A percentile compares a stretch with the other conserved stretches of the same genome.
Conservation (phyloP, 2,888 invertebrate species). For the Lydus trimaculatus region DNA sequence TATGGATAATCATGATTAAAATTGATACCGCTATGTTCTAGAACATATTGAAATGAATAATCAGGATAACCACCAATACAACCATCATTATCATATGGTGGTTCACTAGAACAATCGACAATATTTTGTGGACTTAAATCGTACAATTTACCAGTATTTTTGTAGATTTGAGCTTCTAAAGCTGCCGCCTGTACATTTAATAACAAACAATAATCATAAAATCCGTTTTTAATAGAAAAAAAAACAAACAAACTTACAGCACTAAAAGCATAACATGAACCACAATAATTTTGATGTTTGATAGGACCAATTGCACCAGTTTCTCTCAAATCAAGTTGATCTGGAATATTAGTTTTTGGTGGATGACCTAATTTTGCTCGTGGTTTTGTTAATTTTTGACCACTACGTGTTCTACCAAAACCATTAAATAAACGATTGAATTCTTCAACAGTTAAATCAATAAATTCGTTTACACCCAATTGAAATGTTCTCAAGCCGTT, state of each 20-base stretch:
- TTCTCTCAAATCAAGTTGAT: constrained; percentile 44
- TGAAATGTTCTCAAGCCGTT: constrained; percentile 5
- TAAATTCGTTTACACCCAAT: background rate
- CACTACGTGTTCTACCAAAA: constrained; percentile 6
- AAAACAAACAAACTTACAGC: constrained; percentile 39
- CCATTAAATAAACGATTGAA: constrained; percentile 13
- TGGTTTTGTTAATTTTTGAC: constrained; percentile 4
- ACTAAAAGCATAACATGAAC: constrained; percentile 48
- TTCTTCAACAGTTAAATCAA: constrained; percentile 8
- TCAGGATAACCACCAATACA: constrained; percentile 64
- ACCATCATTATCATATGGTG: constrained; percentile 60
- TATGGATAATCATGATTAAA: constrained; percentile 65
- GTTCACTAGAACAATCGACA: constrained; percentile 60
- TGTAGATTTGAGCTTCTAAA: constrained; percentile 62
- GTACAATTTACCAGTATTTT: constrained; percentile 61
- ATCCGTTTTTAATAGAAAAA: background rate
- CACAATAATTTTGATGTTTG: too few relatives aligned
- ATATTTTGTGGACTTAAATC: constrained; percentile 64
- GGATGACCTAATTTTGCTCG: background rate
- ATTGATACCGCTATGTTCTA: constrained; percentile 62
- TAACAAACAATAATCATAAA: too few relatives aligned
- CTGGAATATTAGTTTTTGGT: constrained; percentile 23
- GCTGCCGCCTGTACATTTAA: constrained; percentile 62
- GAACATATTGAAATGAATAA: constrained; percentile 59
- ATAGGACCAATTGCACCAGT: constrained; percentile 44